Evolutionary conservation across 2,797 vertebrate genomes (phyloP).

Genomic region (Anguilla anguilla): DNA sequence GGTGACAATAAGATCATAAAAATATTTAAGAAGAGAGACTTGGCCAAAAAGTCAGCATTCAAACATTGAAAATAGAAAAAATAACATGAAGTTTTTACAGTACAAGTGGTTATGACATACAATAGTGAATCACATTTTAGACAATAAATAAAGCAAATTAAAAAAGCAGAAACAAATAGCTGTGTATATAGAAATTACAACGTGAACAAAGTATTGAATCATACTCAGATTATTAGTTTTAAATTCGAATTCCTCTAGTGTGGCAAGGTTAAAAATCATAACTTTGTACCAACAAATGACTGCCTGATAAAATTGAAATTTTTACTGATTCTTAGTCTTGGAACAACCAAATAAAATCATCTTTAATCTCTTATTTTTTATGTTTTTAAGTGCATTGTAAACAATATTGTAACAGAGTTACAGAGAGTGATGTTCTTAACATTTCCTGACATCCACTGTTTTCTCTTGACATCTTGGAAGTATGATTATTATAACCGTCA

Average conservation of each 20-base stretch:
- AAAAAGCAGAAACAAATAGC: background rate
- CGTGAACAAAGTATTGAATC: background rate
- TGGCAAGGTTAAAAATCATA: background rate
- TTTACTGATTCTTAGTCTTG: background rate
- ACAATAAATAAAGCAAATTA: background rate
- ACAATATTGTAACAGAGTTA: background rate
- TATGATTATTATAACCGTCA: background rate
- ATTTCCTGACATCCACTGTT: background rate
- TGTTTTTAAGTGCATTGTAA: background rate
- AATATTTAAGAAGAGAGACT: background rate
- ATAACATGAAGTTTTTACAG: background rate
- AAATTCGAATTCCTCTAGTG: background rate
- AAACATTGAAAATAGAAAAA: background rate
- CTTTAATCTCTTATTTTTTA: background rate
- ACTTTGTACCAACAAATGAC: background rate
- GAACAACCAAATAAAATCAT: background rate
- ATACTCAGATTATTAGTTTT: background rate
- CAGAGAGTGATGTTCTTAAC: background rate
- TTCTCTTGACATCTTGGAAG: background rate
- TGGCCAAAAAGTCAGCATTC: background rate
- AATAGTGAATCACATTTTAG: background rate
- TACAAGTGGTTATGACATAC: background rate
- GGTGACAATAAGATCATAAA: background rate
- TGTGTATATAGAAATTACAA: background rate
- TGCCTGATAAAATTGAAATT: background rate